These are phyloP conservation scores for cattle (Bos taurus) DNA, from an alignment of 2,113 vertebrate species.

Conservation along the genomic window ARS-UCD2.0 NC_082638.1:3168001-3168500, in stretches of 20 bases:
- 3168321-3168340: background rate
- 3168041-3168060: background rate
- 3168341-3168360: accelerated
- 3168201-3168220: background rate
- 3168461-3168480: background rate
- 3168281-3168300: accelerated
- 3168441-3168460: accelerated
- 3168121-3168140: background rate
- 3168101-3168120: background rate
- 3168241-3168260: background rate
- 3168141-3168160: background rate
- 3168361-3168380: background rate
- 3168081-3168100: background rate
- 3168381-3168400: accelerated
- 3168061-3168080: background rate
- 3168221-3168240: background rate
- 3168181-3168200: background rate
- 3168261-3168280: background rate
- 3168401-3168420: background rate
- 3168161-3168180: background rate
- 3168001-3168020: background rate
- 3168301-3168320: no score
- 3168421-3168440: accelerated
- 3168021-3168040: background rate
- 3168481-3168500: background rate